These are phyloP conservation scores for Zophobas atratus DNA, from an alignment of 1,140 invertebrate species.

Conservation along the genomic window DNA sequence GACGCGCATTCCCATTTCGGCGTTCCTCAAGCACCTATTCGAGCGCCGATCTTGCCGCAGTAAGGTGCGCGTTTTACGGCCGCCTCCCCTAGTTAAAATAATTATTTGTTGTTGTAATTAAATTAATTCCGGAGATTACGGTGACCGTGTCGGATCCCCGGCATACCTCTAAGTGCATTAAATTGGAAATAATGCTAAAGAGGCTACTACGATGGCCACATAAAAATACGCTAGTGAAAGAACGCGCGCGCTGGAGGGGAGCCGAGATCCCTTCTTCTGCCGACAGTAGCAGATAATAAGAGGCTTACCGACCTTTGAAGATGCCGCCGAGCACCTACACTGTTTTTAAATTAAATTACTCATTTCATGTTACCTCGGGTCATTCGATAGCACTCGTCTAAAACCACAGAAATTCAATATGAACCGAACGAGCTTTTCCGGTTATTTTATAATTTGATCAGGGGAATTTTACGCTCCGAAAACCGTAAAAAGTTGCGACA, in stretches of 20 bases:
- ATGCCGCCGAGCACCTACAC: slow-evolving; percentile 62
- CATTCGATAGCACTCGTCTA: slow-evolving; percentile 54
- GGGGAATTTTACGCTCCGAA: slow-evolving; percentile 18
- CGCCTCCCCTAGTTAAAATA: slow-evolving; percentile 6
- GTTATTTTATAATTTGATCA: slow-evolving; percentile 26
- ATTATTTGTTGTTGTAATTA: slow-evolving; percentile 44
- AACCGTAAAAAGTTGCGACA: neutral
- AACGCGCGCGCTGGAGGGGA: slow-evolving; percentile 44
- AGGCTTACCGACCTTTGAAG: slow-evolving; percentile 62
- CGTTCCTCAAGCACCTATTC: too few relatives aligned
- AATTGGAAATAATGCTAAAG: slow-evolving; percentile 41
- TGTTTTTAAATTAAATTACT: slow-evolving; percentile 66
- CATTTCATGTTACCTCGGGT: slow-evolving; percentile 60
- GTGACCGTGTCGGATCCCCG: neutral
- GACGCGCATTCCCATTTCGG: too few relatives aligned
- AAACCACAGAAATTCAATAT: slow-evolving; percentile 46
- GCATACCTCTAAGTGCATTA: slow-evolving; percentile 33
- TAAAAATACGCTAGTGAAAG: slow-evolving; percentile 36
- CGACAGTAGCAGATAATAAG: slow-evolving; percentile 66
- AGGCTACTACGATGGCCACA: slow-evolving; percentile 29
- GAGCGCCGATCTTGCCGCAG: neutral
- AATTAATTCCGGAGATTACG: slow-evolving; percentile 25
- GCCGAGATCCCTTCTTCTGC: slow-evolving; percentile 55
- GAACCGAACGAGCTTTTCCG: slow-evolving; percentile 10
- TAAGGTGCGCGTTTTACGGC: neutral